Evolutionary conservation across 2,888 invertebrate genomes (phyloP).

Genomic region (Biston stratarius): DNA sequence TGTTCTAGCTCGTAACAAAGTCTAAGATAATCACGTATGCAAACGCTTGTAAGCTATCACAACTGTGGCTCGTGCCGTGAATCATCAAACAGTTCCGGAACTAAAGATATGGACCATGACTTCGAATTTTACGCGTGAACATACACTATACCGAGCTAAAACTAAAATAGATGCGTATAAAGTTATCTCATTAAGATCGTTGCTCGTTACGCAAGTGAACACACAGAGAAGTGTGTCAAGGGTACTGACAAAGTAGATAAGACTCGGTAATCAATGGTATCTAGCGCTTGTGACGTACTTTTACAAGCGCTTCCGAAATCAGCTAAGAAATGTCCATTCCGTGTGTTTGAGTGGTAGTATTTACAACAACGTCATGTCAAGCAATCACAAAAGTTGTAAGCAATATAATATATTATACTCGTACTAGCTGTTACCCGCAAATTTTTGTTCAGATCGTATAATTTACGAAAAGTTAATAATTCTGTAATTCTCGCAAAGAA

Average conservation of each 20-base stretch:
- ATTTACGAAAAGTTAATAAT: no score
- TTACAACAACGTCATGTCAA: neutral
- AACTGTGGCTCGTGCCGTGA: conserved; percentile 33
- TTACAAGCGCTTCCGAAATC: conserved; percentile 1
- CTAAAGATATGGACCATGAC: conserved; percentile 9
- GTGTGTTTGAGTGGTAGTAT: neutral
- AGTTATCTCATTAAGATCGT: conserved; percentile 56
- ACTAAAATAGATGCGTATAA: conserved; percentile 60
- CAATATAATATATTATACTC: no score
- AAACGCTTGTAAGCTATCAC: conserved; percentile 1
- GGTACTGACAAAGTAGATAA: conserved; percentile 64
- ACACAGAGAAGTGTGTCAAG: conserved; percentile 72
- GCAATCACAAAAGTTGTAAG: neutral
- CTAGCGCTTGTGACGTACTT: conserved; percentile 3
- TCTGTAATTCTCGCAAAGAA: no score
- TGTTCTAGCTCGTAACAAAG: neutral
- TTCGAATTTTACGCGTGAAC: conserved; percentile 2
- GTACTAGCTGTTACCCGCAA: no score
- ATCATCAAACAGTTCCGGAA: conserved; percentile 37
- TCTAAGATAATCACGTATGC: neutral
- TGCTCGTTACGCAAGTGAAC: conserved; percentile 53
- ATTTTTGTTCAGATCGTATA: no score
- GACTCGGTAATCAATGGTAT: conserved; percentile 32
- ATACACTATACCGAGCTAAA: conserved; percentile 6
- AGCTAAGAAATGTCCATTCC: neutral